These are phyloP conservation scores for Drosophila yakuba DNA, from an alignment of 1,140 invertebrate species.

Conservation along the genomic window DNA sequence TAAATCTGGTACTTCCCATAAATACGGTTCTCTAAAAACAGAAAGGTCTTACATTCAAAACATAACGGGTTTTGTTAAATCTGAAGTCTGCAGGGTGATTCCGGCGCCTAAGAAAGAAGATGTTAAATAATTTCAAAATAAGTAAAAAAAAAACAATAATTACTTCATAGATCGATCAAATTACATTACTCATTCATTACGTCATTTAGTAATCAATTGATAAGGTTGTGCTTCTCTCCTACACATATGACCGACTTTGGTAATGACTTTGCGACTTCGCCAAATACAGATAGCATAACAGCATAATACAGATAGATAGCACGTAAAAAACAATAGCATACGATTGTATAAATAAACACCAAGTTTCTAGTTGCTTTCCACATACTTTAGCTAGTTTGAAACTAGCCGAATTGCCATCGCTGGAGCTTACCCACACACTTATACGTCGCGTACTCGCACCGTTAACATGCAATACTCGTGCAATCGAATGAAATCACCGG, in stretches of 20 bases:
- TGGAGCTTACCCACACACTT: slow-evolving; percentile 9
- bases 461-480: slow-evolving; percentile 17
- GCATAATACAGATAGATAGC: not conserved
- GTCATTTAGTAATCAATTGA: not conserved
- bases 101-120: not conserved
- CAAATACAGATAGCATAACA: no score
- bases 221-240: not conserved
- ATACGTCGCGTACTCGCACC: not conserved
- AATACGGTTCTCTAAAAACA: not conserved
- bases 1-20: no score
- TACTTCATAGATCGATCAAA: not conserved
- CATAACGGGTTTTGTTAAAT: not conserved
- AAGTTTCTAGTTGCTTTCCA: no score
- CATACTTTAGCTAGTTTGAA: not conserved
- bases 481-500: slow-evolving; percentile 55
- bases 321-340: not conserved
- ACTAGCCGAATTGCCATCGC: not conserved
- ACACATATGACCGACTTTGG: not conserved
- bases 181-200: not conserved
- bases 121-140: not conserved
- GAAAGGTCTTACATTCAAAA: not conserved
- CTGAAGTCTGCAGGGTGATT: not conserved
- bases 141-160: not conserved
- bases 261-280: no score
- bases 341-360: no score